Conservation (phyloP, 37 sponge, comb jelly and placozoan genomes). For the Theonella swinhoei region DNA sequence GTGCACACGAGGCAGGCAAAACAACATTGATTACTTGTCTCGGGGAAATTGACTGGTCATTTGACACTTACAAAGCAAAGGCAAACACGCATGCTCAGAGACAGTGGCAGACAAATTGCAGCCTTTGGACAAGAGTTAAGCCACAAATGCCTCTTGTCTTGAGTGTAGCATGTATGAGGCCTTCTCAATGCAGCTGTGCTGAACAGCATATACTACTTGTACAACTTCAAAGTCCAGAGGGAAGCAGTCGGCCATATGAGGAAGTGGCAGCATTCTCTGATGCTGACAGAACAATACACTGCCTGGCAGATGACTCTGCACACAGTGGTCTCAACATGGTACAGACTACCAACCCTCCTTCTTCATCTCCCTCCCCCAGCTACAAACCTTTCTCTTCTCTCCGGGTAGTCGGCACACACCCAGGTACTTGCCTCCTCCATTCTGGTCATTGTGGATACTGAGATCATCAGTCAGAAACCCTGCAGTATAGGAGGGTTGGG, state of each 20-base stretch:
- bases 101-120: not conserved
- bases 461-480: constrained; percentile 90
- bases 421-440: constrained; percentile 74
- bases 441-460: constrained; percentile 57
- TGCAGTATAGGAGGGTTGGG: not conserved
- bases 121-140: not conserved
- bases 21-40: not conserved
- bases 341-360: no score
- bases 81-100: not conserved
- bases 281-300: no score
- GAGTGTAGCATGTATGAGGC: not conserved
- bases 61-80: not conserved
- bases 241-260: no score
- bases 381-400: constrained; percentile 76
- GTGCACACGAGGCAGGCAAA: not conserved
- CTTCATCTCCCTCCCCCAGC: no score
- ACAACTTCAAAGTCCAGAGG: no score
- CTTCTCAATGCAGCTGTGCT: no score
- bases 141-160: not conserved
- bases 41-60: not conserved
- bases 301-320: no score
- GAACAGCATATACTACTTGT: no score
- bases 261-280: no score
- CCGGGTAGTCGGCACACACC: constrained; percentile 85
- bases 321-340: no score